phyloP scores from a whole-genome alignment of 2,113 vertebrate species.

The Ciconia maguari region DNA sequence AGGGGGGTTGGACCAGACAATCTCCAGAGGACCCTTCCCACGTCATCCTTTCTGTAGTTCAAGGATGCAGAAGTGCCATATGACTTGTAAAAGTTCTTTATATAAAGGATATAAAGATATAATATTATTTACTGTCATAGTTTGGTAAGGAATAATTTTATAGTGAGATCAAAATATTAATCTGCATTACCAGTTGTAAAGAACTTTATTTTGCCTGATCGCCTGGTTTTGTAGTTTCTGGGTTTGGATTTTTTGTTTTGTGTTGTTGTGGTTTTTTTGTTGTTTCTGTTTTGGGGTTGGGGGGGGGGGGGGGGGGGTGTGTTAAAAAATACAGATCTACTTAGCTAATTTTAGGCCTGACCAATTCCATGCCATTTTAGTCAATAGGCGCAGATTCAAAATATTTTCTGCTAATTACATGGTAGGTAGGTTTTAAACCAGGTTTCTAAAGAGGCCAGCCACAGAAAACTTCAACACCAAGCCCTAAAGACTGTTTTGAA shows the following conservation, averaged over 20 bases:
- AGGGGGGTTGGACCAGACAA: neutral
- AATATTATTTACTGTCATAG: neutral
- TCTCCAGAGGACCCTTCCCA: neutral
- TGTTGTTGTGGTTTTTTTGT: neutral
- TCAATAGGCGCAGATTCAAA: neutral
- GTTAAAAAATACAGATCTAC: neutral
- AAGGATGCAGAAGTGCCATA: neutral
- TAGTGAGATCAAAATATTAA: neutral
- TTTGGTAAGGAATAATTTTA: neutral
- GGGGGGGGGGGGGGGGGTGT: fast-evolving
- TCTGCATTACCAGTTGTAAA: neutral
- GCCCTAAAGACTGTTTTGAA: neutral
- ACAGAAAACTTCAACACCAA: neutral
- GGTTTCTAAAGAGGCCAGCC: neutral
- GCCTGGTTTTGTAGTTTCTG: neutral
- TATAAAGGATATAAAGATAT: neutral
- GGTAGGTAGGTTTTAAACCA: neutral
- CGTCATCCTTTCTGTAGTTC: neutral
- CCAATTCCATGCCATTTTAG: neutral
- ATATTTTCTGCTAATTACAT: neutral
- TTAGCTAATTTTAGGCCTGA: neutral
- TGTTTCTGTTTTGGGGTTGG: neutral
- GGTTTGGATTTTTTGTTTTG: neutral
- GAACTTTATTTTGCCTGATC: neutral
- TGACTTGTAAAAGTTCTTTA: neutral